These are phyloP conservation scores for Mixornis gularis DNA, from an alignment of 2,113 vertebrate species.

Conservation along the genomic window DNA sequence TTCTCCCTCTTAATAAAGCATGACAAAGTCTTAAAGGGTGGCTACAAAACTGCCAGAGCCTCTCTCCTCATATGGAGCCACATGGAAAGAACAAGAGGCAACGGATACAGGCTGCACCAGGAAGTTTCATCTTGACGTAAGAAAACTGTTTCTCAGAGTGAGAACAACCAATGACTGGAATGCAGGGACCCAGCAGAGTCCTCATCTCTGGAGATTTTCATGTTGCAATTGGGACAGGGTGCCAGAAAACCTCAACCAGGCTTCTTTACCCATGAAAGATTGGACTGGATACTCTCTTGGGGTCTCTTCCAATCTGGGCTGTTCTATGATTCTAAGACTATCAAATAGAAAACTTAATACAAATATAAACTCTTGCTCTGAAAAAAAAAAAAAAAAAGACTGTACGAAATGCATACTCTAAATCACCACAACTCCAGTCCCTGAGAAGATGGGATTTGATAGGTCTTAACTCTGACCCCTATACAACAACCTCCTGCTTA, in stretches of 20 bases:
- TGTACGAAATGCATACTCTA: not conserved
- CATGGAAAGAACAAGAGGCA: not conserved
- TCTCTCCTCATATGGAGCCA: not conserved
- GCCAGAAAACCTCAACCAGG: not conserved
- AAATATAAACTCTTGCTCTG: not conserved
- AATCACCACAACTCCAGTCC: not conserved
- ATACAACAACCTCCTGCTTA: not conserved
- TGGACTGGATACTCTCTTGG: not conserved
- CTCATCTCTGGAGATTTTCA: not conserved
- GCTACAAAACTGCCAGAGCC: not conserved
- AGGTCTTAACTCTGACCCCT: not conserved
- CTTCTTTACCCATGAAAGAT: not conserved
- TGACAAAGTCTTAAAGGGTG: not conserved
- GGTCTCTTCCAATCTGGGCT: not conserved
- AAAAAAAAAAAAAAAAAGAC: not conserved
- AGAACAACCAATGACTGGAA: not conserved
- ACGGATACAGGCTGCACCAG: not conserved
- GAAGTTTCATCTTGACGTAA: not conserved
- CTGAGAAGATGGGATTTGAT: not conserved
- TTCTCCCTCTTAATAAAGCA: not conserved
- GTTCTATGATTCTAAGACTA: not conserved
- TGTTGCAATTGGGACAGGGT: not conserved
- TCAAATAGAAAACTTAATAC: not conserved
- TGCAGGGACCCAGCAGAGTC: accelerated
- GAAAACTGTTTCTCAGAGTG: not conserved